Evolutionary conservation across 2,888 invertebrate genomes (phyloP), one percentile per base, ranked within the genome.

Genomic region (Callyntrura sp.): DNA sequence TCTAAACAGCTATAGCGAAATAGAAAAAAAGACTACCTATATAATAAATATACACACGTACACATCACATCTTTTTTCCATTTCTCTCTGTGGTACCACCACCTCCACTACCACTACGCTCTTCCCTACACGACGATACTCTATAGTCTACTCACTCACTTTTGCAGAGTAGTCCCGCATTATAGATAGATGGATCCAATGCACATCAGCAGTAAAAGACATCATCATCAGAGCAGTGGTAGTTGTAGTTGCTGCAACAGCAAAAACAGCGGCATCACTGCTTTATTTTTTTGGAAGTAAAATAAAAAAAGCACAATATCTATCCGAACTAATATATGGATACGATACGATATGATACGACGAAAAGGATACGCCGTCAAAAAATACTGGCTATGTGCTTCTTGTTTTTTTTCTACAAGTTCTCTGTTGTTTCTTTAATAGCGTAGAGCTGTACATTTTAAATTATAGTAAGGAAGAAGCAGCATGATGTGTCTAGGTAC

Each of bases 121-220:
- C 2, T 60, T 79, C n/a, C 28, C 45, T 65, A 11, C 25, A 14
- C 62, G 51, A 85, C 60, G 62, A 62, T 43, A 45, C 57, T 81
- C 35, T 17, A 35, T 79, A 79, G 79, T 60, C 79, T 60, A 43
- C 25, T 60, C 62, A 45, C 45, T 81, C 60, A 79, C 55, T 68
- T 51, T 17, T 70, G 35, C 9, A 57, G 35, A 85, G 43, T 83
- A 68, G 83, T 68, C 25, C 60, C 45, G 68, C 84, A 85, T 70
- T 55, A 70, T 73, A 85, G 57, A 85, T 70, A 57, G 85, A 76
- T 81, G 81, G 81, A 62, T 81, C 81, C 81, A 81, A 81, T 81
- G 60, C 81, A 81, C 62, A 81, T 81, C 45, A 78, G 81, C 55
- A 81, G 79, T 79, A 87, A 87, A 79, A 62, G 79, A 68, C 79